Evolutionary conservation across 2,797 vertebrate species (phyloP).

Genomic region (Lithobates pipiens): DNA sequence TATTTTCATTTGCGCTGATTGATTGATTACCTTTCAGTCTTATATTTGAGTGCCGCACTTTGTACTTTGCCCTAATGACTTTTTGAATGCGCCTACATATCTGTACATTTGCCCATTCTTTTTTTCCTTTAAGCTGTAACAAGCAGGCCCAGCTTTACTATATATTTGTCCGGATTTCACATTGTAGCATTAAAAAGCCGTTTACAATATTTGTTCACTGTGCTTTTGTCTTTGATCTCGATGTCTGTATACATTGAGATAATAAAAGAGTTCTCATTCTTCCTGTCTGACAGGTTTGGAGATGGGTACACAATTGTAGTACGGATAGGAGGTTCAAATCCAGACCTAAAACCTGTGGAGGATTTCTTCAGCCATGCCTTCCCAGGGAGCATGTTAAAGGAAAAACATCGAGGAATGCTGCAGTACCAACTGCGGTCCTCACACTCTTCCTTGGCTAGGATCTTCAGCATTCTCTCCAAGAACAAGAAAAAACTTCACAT

Average conservation of each 20-base stretch:
- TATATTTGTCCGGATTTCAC: neutral
- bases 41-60: too few species aligned
- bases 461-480: conserved; percentile 92
- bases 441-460: conserved; percentile 87
- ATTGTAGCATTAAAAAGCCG: too few species aligned
- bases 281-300: conserved; percentile 83
- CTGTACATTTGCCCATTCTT: too few species aligned
- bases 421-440: conserved; percentile 96
- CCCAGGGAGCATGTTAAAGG: conserved; percentile 90
- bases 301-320: conserved; percentile 97
- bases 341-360: conserved; percentile 89
- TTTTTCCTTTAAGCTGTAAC: too few species aligned
- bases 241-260: neutral
- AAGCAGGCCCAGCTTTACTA: too few species aligned
- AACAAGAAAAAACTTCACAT: conserved; percentile 90
- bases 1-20: too few species aligned
- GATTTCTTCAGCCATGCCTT: conserved; percentile 93
- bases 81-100: too few species aligned
- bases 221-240: neutral
- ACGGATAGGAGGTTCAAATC: conserved; percentile 88
- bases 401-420: conserved; percentile 93
- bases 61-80: too few species aligned
- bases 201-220: too few species aligned
- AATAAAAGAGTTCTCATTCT: neutral
- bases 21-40: too few species aligned